Percentiles rank a stretch among this genome's conserved stretches.
phyloP scores from a whole-genome alignment of 92 coral and sea anemone genomes.

The Parazoanthus darwini region DNA sequence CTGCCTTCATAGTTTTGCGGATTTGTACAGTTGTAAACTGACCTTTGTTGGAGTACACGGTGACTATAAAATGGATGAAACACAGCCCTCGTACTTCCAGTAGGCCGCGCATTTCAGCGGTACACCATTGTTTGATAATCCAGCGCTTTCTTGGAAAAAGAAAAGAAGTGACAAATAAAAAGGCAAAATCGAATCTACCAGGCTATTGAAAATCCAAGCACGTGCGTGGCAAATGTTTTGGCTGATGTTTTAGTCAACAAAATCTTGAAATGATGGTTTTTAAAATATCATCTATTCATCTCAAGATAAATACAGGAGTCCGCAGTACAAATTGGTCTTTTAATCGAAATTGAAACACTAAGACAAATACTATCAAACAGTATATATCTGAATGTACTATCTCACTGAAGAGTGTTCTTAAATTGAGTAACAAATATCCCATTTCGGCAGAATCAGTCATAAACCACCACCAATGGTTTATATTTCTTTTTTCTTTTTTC shows the following conservation, averaged over 20 bases:
- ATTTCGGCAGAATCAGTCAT: too few relatives aligned
- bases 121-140: not conserved
- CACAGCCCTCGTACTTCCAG: not conserved
- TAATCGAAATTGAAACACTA: not conserved
- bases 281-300: not conserved
- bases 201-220: not conserved
- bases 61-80: not conserved
- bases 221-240: not conserved
- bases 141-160: conserved; percentile 2
- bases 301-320: not conserved
- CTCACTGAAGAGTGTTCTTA: too few relatives aligned
- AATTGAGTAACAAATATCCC: too few relatives aligned
- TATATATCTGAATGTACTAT: too few relatives aligned
- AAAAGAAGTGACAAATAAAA: not conserved
- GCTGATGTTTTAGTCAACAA: conserved; percentile 13
- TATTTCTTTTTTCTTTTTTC: too few relatives aligned
- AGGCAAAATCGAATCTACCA: not conserved
- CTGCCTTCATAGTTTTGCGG: not conserved
- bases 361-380: not conserved
- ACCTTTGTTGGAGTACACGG: not conserved
- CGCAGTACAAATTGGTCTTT: not conserved
- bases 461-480: too few relatives aligned
- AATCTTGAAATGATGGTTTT: not conserved
- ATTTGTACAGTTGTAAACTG: not conserved
- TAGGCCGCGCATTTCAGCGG: conserved; percentile 4